Evolutionary conservation across 2,888 invertebrate species (phyloP), one percentile per base, ranked within the genome.

Genomic region (Parapristionchus giblindavisi): DNA sequence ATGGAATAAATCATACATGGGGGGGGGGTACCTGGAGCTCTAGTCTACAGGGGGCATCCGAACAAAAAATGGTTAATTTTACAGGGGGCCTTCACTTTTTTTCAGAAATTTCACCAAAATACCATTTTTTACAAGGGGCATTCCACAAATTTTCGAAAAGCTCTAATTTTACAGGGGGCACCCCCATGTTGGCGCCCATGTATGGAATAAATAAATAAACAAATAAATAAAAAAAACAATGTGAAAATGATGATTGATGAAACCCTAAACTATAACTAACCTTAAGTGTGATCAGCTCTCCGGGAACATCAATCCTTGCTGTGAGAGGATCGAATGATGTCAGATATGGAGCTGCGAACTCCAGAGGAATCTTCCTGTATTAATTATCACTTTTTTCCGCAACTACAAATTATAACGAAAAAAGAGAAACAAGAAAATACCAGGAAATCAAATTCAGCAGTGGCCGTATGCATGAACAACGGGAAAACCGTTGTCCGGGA

Each of bases 211-310:
- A n/a, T n/a, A 52, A 24, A 21, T 3, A 11, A 52, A 3, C 5
- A 24, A 21, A 5, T 29, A n/a, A 8, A 8, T 8, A 56, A 56
- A 21, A 27, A 56, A n/a, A n/a, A n/a, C n/a, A n/a, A n/a, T n/a
- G n/a, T n/a, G 24, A 54, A 36, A 29, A 43, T 36, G 8, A 72
- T 58, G 17, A 40, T 27, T 14, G 11, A 32, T 6, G 4, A n/a
- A 48, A 21, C 24, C 3, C 3, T n/a, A 29, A 8, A 58, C 24
- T 1, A 63, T 24, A 21, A 48, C 65, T 21, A 1, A 48, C 65
- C 68, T 52, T 68, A 36, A 68, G 51, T 6, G 68, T 52, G 68
- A 83, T 66, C 14, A 81, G 36, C 90, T 98, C 98, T 27, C 96
- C 89, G 1, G 89, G 89, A 76, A 90, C 82, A 80, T 85, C 82